Percentiles rank a stretch among this genome's conserved stretches.
phyloP scores from a whole-genome alignment of 2,888 invertebrate genomes.

The Gortyna flavago region DNA sequence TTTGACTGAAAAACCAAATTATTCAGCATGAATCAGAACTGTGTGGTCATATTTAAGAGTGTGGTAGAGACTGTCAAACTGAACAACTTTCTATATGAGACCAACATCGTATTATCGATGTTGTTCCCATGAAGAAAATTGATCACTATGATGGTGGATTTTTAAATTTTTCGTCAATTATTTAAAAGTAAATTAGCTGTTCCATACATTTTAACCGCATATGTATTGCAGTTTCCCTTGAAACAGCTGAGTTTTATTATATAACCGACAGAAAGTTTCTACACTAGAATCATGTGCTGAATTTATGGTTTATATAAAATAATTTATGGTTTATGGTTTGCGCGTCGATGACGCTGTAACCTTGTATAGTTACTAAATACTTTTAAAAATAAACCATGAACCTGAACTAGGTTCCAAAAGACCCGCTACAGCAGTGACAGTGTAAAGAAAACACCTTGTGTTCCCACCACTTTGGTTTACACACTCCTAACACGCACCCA shows the following conservation, averaged over 20 bases:
- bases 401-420: neutral
- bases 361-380: neutral
- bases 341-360: neutral
- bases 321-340: too few relatives aligned
- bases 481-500: slow-evolving; percentile 20
- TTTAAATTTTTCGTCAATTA: too few relatives aligned
- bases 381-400: neutral
- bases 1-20: too few relatives aligned
- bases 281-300: too few relatives aligned
- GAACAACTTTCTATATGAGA: too few relatives aligned
- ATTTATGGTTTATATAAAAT: too few relatives aligned
- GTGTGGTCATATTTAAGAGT: too few relatives aligned
- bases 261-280: too few relatives aligned
- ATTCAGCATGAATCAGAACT: too few relatives aligned
- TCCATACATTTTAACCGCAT: neutral
- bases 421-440: neutral
- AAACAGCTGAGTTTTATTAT: neutral
- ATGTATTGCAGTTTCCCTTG: neutral
- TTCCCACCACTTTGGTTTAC: neutral
- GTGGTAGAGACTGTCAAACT: too few relatives aligned
- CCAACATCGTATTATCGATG: too few relatives aligned
- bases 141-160: neutral
- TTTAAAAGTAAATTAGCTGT: too few relatives aligned
- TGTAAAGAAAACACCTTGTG: slow-evolving; percentile 35
- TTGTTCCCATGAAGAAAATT: neutral